Base-by-base conservation (phyloP, 2,888 invertebrate species). In the Scrobipalpa costella region DNA sequence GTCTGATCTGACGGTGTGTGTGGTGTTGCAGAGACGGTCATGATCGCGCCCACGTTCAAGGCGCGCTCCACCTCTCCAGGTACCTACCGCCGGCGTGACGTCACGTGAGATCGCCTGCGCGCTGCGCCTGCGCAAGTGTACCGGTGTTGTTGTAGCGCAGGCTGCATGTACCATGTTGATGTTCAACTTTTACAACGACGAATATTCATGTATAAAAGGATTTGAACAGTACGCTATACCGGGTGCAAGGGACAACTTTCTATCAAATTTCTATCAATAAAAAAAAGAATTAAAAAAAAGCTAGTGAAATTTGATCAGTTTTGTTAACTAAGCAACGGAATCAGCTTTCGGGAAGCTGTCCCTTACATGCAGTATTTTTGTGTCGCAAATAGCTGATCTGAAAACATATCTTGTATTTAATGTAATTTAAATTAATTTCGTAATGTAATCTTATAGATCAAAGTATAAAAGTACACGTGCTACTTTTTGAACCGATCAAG, bases 31-130 rank as follows among this genome's bases (percentile, higher is more conserved):
- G 94, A 94, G 86, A 92, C 93, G 85, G 92, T 93, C 88, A 95
- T 94, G 94, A 93, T 95, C 83, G 93, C 94, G 73, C 96, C 96
- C 73, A 95, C 94, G 84, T 96, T 96, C 93, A 96, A 96, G 92
- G 96, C 96, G 76, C 95, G 94, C 80, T 94, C 96, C 75, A 92
- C 94, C 68, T 93, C 93, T 73, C 92, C 94, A 94, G 95, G 95
- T 95, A 95, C 85, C 58, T 62, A 27, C 27, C 27, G 40, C 15
- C 0, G n/a, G 1, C 40, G n/a, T n/a, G 6, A 2, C n/a, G 44
- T 5, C 44, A 44, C 44, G 44, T 44, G 44, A 44, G 44, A n/a
- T n/a, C 15, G 44, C 44, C 44, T 44, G 44, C 44, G 15, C n/a
- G 44, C 44, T 50, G 47, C 15, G 27, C 27, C 2, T 5, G 27